phyloP scores from a whole-genome alignment of 2,888 invertebrate genomes.

The Electrophaes corylata region DNA sequence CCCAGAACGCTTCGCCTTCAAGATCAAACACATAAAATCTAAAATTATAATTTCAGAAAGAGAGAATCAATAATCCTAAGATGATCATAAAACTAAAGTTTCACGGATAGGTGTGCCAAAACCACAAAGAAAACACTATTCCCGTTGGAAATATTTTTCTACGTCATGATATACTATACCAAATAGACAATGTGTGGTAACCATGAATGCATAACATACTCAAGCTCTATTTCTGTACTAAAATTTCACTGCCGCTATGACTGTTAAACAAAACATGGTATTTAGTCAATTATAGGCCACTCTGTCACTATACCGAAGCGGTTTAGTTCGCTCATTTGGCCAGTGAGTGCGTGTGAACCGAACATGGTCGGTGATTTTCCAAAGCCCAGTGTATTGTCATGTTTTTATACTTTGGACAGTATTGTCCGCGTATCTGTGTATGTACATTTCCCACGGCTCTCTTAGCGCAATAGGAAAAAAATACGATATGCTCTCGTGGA shows the following conservation, averaged over 20 bases:
- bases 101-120: constrained; percentile 7
- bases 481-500: constrained; percentile 27
- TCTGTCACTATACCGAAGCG: constrained; percentile 27
- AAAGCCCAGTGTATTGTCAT: constrained; percentile 64
- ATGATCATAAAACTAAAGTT: constrained; percentile 14
- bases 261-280: constrained; percentile 32
- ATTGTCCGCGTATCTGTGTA: constrained; percentile 54
- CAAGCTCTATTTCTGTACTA: constrained; percentile 18
- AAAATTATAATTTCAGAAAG: background rate
- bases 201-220: constrained; percentile 7
- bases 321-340: constrained; percentile 35
- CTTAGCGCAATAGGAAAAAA: constrained; percentile 37
- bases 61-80: background rate
- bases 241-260: constrained; percentile 15
- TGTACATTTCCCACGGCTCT: constrained; percentile 68
- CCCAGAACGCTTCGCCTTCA: background rate
- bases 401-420: constrained; percentile 66
- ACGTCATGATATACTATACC: background rate
- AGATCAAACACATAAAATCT: background rate
- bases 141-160: background rate
- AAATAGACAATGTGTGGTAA: background rate
- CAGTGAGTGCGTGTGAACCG: constrained; percentile 54
- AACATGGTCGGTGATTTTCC: constrained; percentile 64
- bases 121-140: background rate
- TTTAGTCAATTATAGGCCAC: constrained; percentile 34